These are phyloP conservation scores for Drosophila melanosoma DNA, from an alignment of 2,888 invertebrate genomes.

Conservation along the genomic window DNA sequence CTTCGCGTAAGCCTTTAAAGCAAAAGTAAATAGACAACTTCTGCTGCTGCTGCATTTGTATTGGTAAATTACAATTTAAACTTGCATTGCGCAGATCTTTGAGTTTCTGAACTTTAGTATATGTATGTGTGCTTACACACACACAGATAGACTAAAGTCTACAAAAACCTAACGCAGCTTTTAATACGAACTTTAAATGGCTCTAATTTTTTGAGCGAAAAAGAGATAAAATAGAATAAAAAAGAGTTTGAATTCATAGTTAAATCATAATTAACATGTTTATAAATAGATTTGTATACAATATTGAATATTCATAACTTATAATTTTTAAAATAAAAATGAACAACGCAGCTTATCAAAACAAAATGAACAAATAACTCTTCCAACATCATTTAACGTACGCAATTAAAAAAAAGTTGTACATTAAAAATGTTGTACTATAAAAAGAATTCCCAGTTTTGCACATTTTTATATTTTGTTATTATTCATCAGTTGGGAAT, in stretches of 20 bases:
- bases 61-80: background rate
- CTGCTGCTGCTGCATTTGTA: background rate
- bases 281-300: background rate
- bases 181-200: background rate
- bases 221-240: background rate
- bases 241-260: background rate
- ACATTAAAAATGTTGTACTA: background rate
- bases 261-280: background rate
- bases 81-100: background rate
- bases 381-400: background rate
- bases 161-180: background rate
- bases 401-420: background rate
- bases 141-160: background rate
- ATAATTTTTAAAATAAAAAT: background rate
- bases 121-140: background rate
- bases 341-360: background rate
- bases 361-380: background rate
- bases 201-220: background rate
- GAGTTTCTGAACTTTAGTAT: background rate
- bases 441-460: background rate
- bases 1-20: background rate
- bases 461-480: background rate
- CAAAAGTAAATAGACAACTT: background rate
- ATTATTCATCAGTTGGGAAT: background rate
- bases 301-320: background rate